A percentile compares a stretch with the other conserved stretches of the same genome.
Evolutionary conservation across 2,113 vertebrate genomes (phyloP).

Genomic region (Malurus melanocephalus): DNA sequence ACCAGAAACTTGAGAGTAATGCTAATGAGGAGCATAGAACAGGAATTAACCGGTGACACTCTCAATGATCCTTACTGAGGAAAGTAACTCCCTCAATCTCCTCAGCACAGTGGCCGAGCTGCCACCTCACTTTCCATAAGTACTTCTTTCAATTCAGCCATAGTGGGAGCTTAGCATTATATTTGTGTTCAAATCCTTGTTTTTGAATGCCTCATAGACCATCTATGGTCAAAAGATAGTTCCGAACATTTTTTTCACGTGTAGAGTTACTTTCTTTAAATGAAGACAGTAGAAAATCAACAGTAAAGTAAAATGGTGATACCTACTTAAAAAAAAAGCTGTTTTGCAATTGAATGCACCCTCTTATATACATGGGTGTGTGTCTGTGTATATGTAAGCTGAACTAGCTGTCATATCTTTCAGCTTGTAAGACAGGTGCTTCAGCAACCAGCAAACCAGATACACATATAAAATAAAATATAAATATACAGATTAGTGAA

Average conservation of each 20-base stretch:
- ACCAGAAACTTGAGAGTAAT: constrained; percentile 85
- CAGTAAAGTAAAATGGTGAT: not conserved
- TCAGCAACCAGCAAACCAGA: not conserved
- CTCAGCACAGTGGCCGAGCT: constrained; percentile 8
- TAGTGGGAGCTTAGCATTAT: not conserved
- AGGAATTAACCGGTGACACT: constrained; percentile 77
- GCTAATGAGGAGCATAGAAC: constrained; percentile 84
- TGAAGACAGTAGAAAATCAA: not conserved
- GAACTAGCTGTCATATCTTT: not conserved
- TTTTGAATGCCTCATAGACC: not conserved
- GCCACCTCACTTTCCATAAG: not conserved
- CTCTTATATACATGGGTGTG: not conserved
- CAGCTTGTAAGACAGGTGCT: not conserved
- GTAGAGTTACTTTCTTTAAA: not conserved
- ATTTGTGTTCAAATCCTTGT: not conserved
- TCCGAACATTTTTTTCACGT: not conserved
- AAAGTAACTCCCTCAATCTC: constrained; percentile 42
- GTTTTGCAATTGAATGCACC: not conserved
- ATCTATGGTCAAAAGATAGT: not conserved
- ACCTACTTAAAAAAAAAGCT: not conserved
- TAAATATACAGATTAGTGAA: no score
- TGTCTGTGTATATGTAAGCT: not conserved
- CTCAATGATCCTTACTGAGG: constrained; percentile 71
- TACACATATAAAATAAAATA: not conserved
- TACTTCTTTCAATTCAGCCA: not conserved